A percentile compares a stretch with the other conserved stretches of the same genome.
These are phyloP conservation scores for Hyppa rectilinea DNA, from an alignment of 2,888 invertebrate genomes.

Conservation along the genomic window DNA sequence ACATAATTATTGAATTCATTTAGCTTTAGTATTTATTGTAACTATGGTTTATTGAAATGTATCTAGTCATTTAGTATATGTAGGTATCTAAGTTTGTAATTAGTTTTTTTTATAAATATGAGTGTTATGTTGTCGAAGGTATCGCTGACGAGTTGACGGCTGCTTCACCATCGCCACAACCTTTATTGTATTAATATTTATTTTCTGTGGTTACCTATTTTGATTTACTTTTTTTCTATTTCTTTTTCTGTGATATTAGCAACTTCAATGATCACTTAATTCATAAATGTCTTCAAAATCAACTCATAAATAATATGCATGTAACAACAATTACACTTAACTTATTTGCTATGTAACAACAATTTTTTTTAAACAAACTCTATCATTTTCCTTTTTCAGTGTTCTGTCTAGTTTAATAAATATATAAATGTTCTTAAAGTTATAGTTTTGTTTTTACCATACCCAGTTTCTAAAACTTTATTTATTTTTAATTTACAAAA, in stretches of 20 bases:
- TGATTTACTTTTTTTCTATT: too few species aligned
- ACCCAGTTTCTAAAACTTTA: background rate
- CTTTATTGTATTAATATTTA: background rate
- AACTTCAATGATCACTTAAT: background rate
- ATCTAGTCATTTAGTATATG: slow-evolving; percentile 21
- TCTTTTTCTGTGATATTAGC: too few species aligned
- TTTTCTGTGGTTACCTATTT: slow-evolving; percentile 15
- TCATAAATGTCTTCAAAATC: background rate
- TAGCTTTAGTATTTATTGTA: slow-evolving; percentile 32
- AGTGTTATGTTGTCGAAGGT: too few species aligned
- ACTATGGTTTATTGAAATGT: background rate
- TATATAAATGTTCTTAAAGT: too few species aligned
- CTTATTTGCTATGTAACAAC: background rate
- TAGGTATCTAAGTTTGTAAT: background rate
- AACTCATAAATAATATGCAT: background rate
- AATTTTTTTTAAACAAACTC: background rate
- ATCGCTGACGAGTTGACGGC: too few species aligned
- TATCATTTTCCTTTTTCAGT: background rate
- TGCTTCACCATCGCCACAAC: too few species aligned
- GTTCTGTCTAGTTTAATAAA: too few species aligned
- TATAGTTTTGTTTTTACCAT: background rate
- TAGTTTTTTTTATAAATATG: background rate
- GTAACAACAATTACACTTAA: too few species aligned
- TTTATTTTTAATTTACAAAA: slow-evolving; percentile 3
- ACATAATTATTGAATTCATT: background rate